These are phyloP conservation scores for Pungitius pungitius DNA, from an alignment of 2,113 vertebrate species.

Conservation along the genomic window DNA sequence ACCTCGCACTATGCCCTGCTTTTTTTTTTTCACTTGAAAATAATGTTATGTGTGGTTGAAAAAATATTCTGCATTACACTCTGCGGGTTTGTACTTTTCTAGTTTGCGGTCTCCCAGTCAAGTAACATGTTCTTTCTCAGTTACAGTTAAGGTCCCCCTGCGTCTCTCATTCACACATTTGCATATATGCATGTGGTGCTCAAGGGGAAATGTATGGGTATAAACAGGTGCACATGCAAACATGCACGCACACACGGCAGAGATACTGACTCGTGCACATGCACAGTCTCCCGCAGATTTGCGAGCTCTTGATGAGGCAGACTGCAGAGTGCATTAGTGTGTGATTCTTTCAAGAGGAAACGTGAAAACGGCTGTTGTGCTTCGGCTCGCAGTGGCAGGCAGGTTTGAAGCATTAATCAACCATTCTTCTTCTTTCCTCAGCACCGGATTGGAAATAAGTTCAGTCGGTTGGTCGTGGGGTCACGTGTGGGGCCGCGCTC, in stretches of 20 bases:
- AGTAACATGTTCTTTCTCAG: constrained; percentile 19
- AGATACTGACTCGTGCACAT: neutral
- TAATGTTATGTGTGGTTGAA: neutral
- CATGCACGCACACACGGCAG: neutral
- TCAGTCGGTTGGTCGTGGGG: too few relatives aligned
- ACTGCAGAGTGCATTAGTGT: constrained; percentile 42
- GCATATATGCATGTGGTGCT: neutral
- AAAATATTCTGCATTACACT: constrained; percentile 43
- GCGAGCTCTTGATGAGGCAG: constrained; percentile 58
- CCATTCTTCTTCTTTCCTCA: constrained; percentile 50
- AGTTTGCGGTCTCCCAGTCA: constrained; percentile 7
- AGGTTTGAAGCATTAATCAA: constrained; percentile 55
- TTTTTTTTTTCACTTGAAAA: constrained; percentile 10
- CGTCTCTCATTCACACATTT: neutral
- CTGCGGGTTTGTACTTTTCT: constrained; percentile 13
- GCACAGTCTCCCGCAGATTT: neutral
- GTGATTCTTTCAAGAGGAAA: constrained; percentile 65
- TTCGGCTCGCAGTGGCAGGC: constrained; percentile 36
- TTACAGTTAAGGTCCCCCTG: neutral
- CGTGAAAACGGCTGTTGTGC: constrained; percentile 57
- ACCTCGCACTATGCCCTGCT: neutral
- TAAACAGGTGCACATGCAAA: neutral
- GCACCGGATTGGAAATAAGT: constrained; percentile 49
- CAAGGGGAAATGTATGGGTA: neutral
- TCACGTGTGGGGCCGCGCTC: constrained; percentile 14